Evolutionary conservation across 2,797 vertebrate species (phyloP), one percentile per base, ranked within the genome.

Genomic region (Lateolabrax maculatus): DNA sequence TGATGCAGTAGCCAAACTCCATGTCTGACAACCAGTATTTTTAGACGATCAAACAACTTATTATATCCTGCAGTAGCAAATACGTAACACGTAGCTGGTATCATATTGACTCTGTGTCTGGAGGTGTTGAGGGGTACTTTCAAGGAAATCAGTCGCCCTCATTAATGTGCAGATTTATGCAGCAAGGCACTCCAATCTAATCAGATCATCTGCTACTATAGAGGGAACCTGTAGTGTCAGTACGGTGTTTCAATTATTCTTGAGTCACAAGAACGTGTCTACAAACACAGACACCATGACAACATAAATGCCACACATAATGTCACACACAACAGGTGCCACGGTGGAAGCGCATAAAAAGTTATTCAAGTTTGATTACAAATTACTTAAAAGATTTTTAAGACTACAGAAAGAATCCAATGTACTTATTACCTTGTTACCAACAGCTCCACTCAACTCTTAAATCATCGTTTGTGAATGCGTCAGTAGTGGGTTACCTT

Each of bases 401-500:
- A 18, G 36, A 41, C 10, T 41, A 27, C 6, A 67, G 34, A 31
- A 39, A 49, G 21, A 34, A n/a, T 39, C n/a, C 23, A 25, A 21
- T 34, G 23, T n/a, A 49, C 23, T n/a, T 34, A 34, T 34, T 6
- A 34, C 31, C 31, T 4, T 46, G 23, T n/a, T 7, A 29, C n/a
- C 3, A 51, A 1, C 12, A 18, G 3, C 2, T 39, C n/a, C 25
- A 37, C 36, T 51, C 27, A 37, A 51, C 16, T 39, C 10, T 25
- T 43, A 7, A 43, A 57, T 48, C 9, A 1, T 10, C 37, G 31
- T 11, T 15, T 3, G 6, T 19, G 16, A 39, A 46, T 15, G n/a
- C 37, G 67, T 68, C 29, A n/a, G 75, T 16, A 25, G 29, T 2
- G 1, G 18, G 12, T 74, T 86, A 98, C 98, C 96, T 99, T 99